Conservation (phyloP, 2,113 vertebrate species). For the Tympanuchus pallidicinctus region DNA sequence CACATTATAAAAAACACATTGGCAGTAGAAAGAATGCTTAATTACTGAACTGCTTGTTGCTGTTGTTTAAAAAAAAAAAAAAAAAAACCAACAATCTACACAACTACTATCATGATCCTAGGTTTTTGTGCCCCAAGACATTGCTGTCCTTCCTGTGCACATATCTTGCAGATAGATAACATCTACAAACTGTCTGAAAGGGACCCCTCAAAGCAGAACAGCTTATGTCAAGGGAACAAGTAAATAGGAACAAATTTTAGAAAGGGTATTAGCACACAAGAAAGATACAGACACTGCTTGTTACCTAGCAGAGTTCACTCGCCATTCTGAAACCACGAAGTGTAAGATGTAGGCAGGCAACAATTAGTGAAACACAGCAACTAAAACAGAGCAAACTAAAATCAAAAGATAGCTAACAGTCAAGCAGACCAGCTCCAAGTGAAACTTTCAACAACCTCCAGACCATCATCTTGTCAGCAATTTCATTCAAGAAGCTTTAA, state of each 20-base stretch:
- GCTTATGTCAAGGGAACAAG: slow-evolving; percentile 27
- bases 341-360: not conserved
- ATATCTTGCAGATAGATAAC: not conserved
- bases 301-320: not conserved
- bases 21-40: not conserved
- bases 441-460: not conserved
- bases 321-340: not conserved
- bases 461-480: not conserved
- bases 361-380: not conserved
- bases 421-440: not conserved
- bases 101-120: not conserved
- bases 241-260: slow-evolving; percentile 15
- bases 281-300: not conserved
- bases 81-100: not conserved
- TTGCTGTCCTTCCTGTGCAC: not conserved
- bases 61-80: not conserved
- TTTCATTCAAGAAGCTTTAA: not conserved
- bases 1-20: not conserved
- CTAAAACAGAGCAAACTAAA: not conserved
- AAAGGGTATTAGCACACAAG: not conserved
- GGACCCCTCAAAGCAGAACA: slow-evolving; percentile 38
- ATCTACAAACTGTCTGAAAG: slow-evolving; percentile 40
- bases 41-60: not conserved
- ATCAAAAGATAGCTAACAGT: not conserved
- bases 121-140: not conserved